These are phyloP conservation scores for Microctonus hyperodae DNA, from an alignment of 2,888 invertebrate genomes.

Conservation along the genomic window DNA sequence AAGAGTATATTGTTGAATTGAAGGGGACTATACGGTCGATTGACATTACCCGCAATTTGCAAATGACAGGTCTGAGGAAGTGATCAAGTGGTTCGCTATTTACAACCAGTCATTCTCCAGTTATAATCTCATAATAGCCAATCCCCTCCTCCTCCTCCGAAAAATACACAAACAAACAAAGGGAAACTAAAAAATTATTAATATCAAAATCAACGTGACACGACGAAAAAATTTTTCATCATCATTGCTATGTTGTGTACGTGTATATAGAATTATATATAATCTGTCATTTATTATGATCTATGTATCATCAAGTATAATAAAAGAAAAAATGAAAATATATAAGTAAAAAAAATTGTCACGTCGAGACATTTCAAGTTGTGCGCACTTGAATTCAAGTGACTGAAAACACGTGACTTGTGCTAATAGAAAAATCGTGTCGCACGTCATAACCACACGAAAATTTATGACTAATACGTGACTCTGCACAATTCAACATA, in stretches of 20 bases:
- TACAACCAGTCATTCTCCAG: conserved; percentile 34
- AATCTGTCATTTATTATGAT: conserved; percentile 1
- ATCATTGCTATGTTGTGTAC: background rate
- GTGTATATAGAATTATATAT: background rate
- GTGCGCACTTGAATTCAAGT: conserved; percentile 19
- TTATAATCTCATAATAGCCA: conserved; percentile 28
- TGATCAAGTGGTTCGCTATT: conserved; percentile 37
- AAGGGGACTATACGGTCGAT: conserved; percentile 33
- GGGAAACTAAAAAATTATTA: background rate
- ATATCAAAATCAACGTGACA: background rate
- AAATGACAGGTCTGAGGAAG: conserved; percentile 52
- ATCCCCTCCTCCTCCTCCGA: no score
- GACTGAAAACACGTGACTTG: conserved; percentile 34
- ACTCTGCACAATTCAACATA: conserved; percentile 33
- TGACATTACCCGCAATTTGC: conserved; percentile 47
- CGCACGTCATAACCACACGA: conserved; percentile 46
- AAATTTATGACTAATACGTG: conserved; percentile 55
- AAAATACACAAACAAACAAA: background rate
- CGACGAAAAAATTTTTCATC: background rate
- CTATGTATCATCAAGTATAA: background rate
- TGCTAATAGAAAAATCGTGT: conserved; percentile 61
- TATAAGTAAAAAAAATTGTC: conserved; percentile 22
- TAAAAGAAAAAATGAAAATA: conserved; percentile 5
- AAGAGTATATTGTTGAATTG: conserved; percentile 32
- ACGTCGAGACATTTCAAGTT: conserved; percentile 36